Evolutionary conservation across 2,113 vertebrate genomes (phyloP), one percentile per base, ranked within the genome.

Genomic region (Pomatorhinus ruficollis): DNA sequence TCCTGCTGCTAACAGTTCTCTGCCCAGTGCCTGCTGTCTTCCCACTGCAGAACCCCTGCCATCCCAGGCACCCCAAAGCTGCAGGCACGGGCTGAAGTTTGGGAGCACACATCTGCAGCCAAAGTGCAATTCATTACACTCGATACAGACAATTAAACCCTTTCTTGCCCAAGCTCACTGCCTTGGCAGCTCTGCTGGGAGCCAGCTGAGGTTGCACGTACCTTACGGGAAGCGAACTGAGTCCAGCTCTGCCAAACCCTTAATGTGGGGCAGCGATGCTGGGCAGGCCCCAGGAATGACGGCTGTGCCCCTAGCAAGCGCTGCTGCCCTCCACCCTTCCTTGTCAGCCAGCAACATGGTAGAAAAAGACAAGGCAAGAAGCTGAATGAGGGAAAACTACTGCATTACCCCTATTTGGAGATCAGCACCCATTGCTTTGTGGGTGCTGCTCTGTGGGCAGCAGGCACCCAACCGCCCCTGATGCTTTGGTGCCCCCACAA

Each of bases 401-500:
- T 31, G 70, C 37, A 1, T 30, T 23, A 42, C 15, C 33, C 33
- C 40, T 16, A 2, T 23, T 23, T 11, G 10, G 39, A 24, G 21
- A 40, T n/a, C 63, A 49, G 76, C 35, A 50, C 35, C 30, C 37
- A 7, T 13, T 5, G 31, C 75, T 56, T 21, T 54, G 50, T 33
- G 42, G 42, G 42, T 17, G 42, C 42, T 44, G 42, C n/a, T 35
- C 28, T 7, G 6, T 2, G 3, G 49, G 63, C 64, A 83, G 78
- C 49, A 45, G 49, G 50, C 40, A 83, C 20, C 44, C 8, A 76
- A 53, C 23, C 2, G 2, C 28, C 13, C 57, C 39, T 19, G 20
- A 12, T 7, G 6, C 13, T 33, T 30, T 4, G 0, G 44, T 21
- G 13, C 24, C 65, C 45, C 7, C 13, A 19, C 0, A 0, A 66